Percentiles rank a stretch among this genome's conserved stretches.
Evolutionary conservation across 2,113 vertebrate genomes (phyloP).

Genomic region (Epinephelus fuscoguttatus): DNA sequence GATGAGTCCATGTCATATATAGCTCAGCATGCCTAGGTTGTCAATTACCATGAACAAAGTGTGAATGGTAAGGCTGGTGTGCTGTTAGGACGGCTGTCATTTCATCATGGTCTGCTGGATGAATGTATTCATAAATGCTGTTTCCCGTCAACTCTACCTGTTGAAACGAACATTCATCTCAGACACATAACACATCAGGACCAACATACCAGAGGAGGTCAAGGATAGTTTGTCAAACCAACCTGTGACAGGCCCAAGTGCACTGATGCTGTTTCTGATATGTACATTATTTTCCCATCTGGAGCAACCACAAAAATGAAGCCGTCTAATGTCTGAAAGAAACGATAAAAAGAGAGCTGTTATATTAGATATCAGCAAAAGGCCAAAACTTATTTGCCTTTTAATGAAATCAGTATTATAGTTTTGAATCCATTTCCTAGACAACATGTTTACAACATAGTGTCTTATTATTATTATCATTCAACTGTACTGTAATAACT

Average conservation of each 20-base stretch:
- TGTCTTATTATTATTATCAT: neutral
- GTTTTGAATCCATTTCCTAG: neutral
- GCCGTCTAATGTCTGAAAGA: conserved; percentile 93
- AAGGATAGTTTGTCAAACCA: conserved; percentile 39
- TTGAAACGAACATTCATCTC: conserved; percentile 69
- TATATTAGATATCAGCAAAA: neutral
- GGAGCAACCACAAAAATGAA: conserved; percentile 99
- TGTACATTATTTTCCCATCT: conserved; percentile 99
- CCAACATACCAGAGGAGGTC: neutral
- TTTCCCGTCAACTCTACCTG: conserved; percentile 99
- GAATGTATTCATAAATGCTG: conserved; percentile 98
- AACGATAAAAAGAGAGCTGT: neutral
- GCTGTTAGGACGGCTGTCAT: conserved; percentile 97
- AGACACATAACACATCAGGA: conserved; percentile 19
- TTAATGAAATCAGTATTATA: neutral
- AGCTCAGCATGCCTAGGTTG: neutral
- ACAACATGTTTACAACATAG: neutral
- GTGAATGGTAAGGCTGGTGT: conserved; percentile 97
- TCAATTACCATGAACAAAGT: conserved; percentile 94
- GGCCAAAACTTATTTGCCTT: neutral
- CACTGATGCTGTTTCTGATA: conserved; percentile 98
- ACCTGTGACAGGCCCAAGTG: conserved; percentile 98
- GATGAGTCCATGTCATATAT: neutral
- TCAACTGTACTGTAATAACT: neutral
- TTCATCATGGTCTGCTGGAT: conserved; percentile 97